Base-by-base conservation (phyloP, 2,113 vertebrate genomes). In the Coptodon bakossiorum region DNA sequence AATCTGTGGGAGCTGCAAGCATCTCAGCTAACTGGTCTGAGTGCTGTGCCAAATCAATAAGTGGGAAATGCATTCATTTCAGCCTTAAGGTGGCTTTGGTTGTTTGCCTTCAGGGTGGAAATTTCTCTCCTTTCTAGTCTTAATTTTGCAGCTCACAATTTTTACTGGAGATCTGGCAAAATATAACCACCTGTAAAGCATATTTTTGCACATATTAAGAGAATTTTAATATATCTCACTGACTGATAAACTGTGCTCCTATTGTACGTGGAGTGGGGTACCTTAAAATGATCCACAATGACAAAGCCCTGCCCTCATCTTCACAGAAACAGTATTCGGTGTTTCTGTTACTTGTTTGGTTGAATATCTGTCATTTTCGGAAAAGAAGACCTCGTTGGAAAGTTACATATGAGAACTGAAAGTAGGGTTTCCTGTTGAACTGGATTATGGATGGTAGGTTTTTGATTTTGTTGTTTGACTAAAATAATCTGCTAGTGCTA, bases 31-130 rank as follows among this genome's bases (percentile, higher is more conserved):
- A 91, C 89, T 82, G 90, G 79, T 73, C 87, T 94, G 93, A 95
- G 93, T 95, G 95, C 93, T 93, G 93, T 85, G 87, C 83, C 83
- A 84, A 92, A 96, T 96, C 95, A 95, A 96, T 96, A 96, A 90
- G 61, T 93, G 86, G 91, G 89, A 90, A 92, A 93, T 88, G 85
- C 91, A 48, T 80, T 90, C 86, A 78, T 88, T 57, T 83, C 86
- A 81, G 16, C 89, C 91, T 96, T 96, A 96, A 96, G 95, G 95
- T 95, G 94, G 94, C 22, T 81, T 93, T 84, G 52, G 12, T 12
- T 63, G 56, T 57, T 24, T 88, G 13, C 38, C 56, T 90, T 31
- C 19, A 11, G 10, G 19, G 86, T 29, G 13, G 27, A 13, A 11
- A n/a, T 82, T 93, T 48, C 43, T 86, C 12, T 36, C 24, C 36